A percentile compares a stretch with the other conserved stretches of the same genome.
Evolutionary conservation across 2,113 vertebrate genomes (phyloP).

Genomic region (Cyprichromis sp.): DNA sequence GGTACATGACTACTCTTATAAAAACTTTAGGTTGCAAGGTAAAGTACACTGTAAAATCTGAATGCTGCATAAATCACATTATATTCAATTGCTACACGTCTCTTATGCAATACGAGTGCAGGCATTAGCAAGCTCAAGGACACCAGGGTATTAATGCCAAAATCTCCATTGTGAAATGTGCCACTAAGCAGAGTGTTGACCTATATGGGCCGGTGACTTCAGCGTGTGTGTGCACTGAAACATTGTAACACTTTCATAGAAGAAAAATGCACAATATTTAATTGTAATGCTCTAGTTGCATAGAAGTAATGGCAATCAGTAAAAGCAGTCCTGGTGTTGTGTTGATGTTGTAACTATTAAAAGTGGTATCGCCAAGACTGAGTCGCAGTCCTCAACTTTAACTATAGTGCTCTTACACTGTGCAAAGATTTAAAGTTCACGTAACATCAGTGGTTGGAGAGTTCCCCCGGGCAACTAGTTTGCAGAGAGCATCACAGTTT

Average conservation of each 20-base stretch:
- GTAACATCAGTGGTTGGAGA: not conserved
- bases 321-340: not conserved
- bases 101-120: not conserved
- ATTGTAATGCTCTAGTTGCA: not conserved
- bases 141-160: slow-evolving; percentile 23
- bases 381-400: not conserved
- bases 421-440: not conserved
- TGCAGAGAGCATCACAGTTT: not conserved
- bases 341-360: not conserved
- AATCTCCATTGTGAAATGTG: not conserved
- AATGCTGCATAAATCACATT: not conserved
- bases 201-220: not conserved
- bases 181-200: not conserved
- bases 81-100: not conserved
- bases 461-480: not conserved
- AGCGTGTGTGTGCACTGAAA: not conserved
- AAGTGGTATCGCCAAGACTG: not conserved
- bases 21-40: not conserved
- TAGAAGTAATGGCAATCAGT: not conserved
- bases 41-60: not conserved
- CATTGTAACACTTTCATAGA: not conserved
- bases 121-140: slow-evolving; percentile 6
- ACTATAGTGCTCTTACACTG: not conserved
- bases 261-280: not conserved
- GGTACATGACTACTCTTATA: not conserved